Base-by-base conservation (phyloP, 1,140 invertebrate genomes). In the Leucophenga varia region DNA sequence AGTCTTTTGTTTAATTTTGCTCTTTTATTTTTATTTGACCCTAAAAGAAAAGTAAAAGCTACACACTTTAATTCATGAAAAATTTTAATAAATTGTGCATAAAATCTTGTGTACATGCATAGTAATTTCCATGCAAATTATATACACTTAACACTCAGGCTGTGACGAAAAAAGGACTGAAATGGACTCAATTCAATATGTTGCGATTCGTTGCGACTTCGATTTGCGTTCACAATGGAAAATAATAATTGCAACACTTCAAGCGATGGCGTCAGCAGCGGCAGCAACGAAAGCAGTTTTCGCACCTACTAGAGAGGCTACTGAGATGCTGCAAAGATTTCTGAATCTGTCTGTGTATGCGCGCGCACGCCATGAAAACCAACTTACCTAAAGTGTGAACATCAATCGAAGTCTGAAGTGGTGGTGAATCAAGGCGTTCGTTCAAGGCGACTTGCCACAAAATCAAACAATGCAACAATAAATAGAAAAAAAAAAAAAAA, bases 331-430 rank as follows among this genome's bases (percentile, higher is more conserved):
- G n/a, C n/a, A n/a, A n/a, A n/a, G n/a, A n/a, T n/a, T n/a, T n/a
- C n/a, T n/a, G n/a, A n/a, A n/a, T 43, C 42, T 49, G 59, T 59
- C 49, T 38, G 5, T 25, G 5, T 25, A 6, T 45, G 22, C 40
- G 17, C 14, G 42, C 35, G 20, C 7, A 30, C 37, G 45, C 51
- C 47, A 42, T 49, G 48, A 67, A 67, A 67, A 61, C 63, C 61
- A 67, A 67, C 63, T 67, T 67, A 68, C 63, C 34, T 67, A 67
- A 67, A 67, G 63, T 67, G 63, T 67, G 63, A 67, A 67, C 63
- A 67, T 67, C 63, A 63, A 41, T 18, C 44, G 22, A 39, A n/a
- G n/a, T n/a, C n/a, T n/a, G n/a, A n/a, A n/a, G n/a, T n/a, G n/a
- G n/a, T n/a, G n/a, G n/a, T n/a, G n/a, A n/a, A n/a, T n/a, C n/a